Evolutionary conservation across 53 echinoderm and acorn worm species (phyloP), one percentile per base, ranked within the genome.

Genomic region (Apostichopus leukothele): DNA sequence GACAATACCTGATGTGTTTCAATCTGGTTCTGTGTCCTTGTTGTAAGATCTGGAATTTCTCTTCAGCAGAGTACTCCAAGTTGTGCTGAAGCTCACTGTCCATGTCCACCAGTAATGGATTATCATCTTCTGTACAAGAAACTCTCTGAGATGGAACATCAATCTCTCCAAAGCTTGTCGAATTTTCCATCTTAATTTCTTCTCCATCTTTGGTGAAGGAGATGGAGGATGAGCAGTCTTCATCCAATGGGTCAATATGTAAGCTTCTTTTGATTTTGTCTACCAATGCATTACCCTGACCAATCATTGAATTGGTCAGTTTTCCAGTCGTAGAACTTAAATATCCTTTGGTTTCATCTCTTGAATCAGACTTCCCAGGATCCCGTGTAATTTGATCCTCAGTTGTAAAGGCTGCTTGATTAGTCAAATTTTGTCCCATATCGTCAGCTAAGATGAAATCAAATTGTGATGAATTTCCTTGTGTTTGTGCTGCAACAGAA

Each of bases 381-480:
- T 57, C 52, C 4, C 9, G 5, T 55, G 18, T 57, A 19, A 22
- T 20, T 53, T 52, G 80, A 80, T 53, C 59, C 20, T n/a, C 80
- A 55, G 59, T 53, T 52, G 13, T 53, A 18, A 67, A 84, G 18
- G 67, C 23, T 0, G 55, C 3, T 14, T 84, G 66, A 57, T 27
- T 57, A 60, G 84, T 7, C 20, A 60, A 7, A 67, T 84, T 84
- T 27, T 84, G 84, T 27, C 84, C 84, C 67, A 84, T 84, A 14
- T 63, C 66, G 13, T 66, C n/a, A 50, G 84, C 84, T 84, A 9
- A 5, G 63, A 84, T 84, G 66, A 84, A 84, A 22, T 84, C 84
- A 84, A 84, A 84, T 57, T 84, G 68, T 63, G 84, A 84, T 21
- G n/a, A n/a, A n/a, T n/a, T n/a, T n/a, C n/a, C n/a, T n/a, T n/a